These are phyloP conservation scores for Meloe dianella DNA, from an alignment of 2,888 invertebrate genomes.

Conservation along the genomic window DNA sequence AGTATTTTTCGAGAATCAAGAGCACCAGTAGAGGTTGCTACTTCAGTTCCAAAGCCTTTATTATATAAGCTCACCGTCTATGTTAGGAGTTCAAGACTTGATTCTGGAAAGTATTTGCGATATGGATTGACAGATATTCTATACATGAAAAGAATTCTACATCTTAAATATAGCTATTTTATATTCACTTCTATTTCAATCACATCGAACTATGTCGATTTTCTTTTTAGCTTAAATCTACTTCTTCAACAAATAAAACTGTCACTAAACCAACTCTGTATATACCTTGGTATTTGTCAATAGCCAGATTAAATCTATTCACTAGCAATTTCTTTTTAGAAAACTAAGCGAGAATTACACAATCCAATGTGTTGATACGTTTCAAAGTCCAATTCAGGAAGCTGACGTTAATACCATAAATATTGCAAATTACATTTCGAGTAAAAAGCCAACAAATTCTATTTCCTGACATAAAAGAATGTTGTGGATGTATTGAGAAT, in stretches of 20 bases:
- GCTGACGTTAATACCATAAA: not conserved
- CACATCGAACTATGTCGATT: not conserved
- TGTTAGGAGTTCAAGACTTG: slow-evolving; percentile 28
- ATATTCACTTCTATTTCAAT: not conserved
- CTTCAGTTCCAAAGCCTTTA: slow-evolving; percentile 31
- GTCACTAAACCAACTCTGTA: not conserved
- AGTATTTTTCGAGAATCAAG: slow-evolving; percentile 31
- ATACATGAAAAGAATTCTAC: not conserved
- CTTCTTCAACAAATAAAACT: not conserved
- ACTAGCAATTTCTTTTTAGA: not conserved
- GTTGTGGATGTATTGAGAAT: not conserved
- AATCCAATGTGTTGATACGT: not conserved
- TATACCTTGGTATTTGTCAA: not conserved
- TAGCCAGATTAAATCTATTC: slow-evolving; percentile 10
- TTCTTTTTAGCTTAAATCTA: not conserved
- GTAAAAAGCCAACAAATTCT: not conserved
- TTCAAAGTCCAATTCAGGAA: not conserved
- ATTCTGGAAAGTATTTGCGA: slow-evolving; percentile 27
- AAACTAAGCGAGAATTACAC: not conserved
- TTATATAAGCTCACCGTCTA: slow-evolving; percentile 27
- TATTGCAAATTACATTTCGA: slow-evolving; percentile 2
- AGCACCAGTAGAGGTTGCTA: slow-evolving; percentile 26
- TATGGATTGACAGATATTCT: not conserved
- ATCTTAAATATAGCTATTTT: not conserved
- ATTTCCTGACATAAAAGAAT: not conserved